These are phyloP conservation scores for Moxostoma hubbsi DNA, from an alignment of 2,797 vertebrate genomes.

Conservation along the genomic window DNA sequence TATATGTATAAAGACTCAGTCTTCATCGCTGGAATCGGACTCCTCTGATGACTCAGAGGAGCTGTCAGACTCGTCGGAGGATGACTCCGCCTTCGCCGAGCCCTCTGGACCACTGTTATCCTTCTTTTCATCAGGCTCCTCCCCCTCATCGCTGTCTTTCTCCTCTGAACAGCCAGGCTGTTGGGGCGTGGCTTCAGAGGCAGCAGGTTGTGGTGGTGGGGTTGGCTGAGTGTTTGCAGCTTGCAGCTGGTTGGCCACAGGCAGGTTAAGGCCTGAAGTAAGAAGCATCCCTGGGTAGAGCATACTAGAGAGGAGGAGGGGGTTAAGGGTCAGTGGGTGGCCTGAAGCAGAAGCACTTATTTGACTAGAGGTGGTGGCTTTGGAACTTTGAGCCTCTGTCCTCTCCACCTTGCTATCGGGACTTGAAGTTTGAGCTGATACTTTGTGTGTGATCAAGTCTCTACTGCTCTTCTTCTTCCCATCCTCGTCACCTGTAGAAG, in stretches of 20 bases:
- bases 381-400: conserved; percentile 87
- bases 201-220: conserved; percentile 70
- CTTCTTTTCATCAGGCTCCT: conserved; percentile 86
- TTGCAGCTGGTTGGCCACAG: conserved; percentile 89
- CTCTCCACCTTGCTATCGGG: conserved; percentile 88
- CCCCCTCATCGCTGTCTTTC: conserved; percentile 80
- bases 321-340: conserved; percentile 91
- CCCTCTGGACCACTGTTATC: conserved; percentile 95
- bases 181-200: conserved; percentile 75
- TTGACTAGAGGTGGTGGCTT: conserved; percentile 81
- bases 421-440: conserved; percentile 69
- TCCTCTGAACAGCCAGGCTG: conserved; percentile 68
- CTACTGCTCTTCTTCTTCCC: conserved; percentile 78
- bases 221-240: conserved; percentile 84
- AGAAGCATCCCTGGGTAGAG: conserved; percentile 99
- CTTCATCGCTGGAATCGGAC: conserved; percentile 95
- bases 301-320: conserved; percentile 96
- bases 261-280: conserved; percentile 99
- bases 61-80: conserved; percentile 90
- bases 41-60: conserved; percentile 88
- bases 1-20: conserved; percentile 83
- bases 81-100: conserved; percentile 92
- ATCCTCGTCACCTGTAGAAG: conserved; percentile 76
- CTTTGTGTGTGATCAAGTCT: conserved; percentile 54
- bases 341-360: conserved; percentile 83